Conservation (phyloP, 1,140 invertebrate genomes). For the Zeugodacus cucurbitae region DNA sequence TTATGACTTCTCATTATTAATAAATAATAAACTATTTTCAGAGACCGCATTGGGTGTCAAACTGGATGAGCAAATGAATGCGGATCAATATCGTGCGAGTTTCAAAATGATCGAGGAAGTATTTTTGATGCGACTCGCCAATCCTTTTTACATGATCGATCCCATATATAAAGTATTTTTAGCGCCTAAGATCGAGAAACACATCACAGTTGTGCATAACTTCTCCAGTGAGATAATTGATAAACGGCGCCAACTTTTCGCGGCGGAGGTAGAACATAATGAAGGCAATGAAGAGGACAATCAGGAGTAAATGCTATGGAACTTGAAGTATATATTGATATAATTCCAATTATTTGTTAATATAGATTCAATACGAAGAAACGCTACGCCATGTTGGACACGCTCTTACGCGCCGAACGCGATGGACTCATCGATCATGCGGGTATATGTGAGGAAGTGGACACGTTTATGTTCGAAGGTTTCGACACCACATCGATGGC, state of each 20-base stretch:
- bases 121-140: constrained; percentile 51
- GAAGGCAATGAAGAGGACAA: too few species aligned
- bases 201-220: constrained; percentile 50
- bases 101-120: constrained; percentile 54
- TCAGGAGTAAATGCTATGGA: too few species aligned
- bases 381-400: constrained; percentile 80
- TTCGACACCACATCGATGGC: constrained; percentile 77
- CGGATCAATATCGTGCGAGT: constrained; percentile 55
- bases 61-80: constrained; percentile 56
- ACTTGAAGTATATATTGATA: too few species aligned
- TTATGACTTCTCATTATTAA: too few species aligned
- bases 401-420: constrained; percentile 72
- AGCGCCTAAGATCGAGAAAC: constrained; percentile 44
- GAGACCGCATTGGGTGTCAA: constrained; percentile 86
- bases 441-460: constrained; percentile 82
- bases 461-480: constrained; percentile 81
- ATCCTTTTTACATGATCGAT: constrained; percentile 51
- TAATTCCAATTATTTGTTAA: not conserved
- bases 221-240: constrained; percentile 61
- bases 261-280: constrained; percentile 37
- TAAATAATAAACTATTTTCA: too few species aligned
- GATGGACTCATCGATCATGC: constrained; percentile 68
- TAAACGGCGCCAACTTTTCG: constrained; percentile 50
- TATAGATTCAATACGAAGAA: constrained; percentile 66
- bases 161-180: constrained; percentile 49